A percentile compares a stretch with the other conserved stretches of the same genome.
Conservation (phyloP, 2,113 vertebrate species). For the Felis catus region DNA sequence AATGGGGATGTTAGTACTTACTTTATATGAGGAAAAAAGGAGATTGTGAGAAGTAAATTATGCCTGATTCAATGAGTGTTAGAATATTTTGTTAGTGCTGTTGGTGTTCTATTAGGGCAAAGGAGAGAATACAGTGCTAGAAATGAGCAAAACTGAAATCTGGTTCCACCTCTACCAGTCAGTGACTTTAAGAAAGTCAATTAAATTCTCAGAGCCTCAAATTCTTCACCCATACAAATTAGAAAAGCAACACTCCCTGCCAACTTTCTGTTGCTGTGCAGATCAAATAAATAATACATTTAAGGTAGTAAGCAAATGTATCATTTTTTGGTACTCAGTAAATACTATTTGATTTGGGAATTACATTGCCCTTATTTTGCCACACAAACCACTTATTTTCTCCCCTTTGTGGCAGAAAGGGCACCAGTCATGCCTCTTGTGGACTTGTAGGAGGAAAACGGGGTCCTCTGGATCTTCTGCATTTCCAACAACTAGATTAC, state of each 20-base stretch:
- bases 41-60: not conserved
- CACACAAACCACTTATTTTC: not conserved
- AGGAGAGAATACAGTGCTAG: not conserved
- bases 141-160: slow-evolving; percentile 14
- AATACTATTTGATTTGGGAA: slow-evolving; percentile 36
- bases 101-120: not conserved
- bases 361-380: not conserved
- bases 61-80: not conserved
- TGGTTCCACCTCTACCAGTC: not conserved
- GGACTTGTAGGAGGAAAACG: not conserved
- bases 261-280: not conserved
- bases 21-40: not conserved
- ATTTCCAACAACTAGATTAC: not conserved
- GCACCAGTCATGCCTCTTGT: not conserved
- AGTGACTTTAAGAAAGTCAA: not conserved
- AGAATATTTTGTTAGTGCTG: not conserved
- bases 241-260: not conserved
- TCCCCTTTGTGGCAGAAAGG: not conserved
- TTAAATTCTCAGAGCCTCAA: slow-evolving; percentile 9
- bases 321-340: not conserved
- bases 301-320: not conserved
- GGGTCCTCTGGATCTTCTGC: not conserved
- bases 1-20: not conserved
- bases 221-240: slow-evolving; percentile 17
- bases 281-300: not conserved